Evolutionary conservation across 53 echinoderm and acorn worm genomes (phyloP), one percentile per base, ranked within the genome.

Genomic region (Luidia sarsii): DNA sequence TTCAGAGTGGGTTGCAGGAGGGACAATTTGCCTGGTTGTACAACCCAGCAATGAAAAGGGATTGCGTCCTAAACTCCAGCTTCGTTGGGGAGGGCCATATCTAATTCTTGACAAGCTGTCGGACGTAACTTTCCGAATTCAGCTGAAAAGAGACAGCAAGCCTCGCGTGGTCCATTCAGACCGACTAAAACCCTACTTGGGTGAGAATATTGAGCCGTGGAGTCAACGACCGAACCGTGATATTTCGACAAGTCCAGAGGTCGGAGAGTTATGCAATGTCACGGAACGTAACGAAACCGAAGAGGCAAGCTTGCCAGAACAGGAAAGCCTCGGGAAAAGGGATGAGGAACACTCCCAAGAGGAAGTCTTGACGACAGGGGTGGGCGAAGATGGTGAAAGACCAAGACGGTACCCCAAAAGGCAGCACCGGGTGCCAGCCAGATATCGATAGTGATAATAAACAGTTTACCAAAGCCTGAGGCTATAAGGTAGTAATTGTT

Each of bases 121-220:
- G 19, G 59, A 57, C 15, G 59, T 57, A 57, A 57, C 59, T 8
- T 57, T 36, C 39, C 29, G 65, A 35, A 23, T 65, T 7, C 65
- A 65, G 65, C 65, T 65, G 65, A 65, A 35, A 11, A 38, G 65
- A 39, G 65, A 39, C 65, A 64, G 65, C 37, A 64, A 64, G n/a
- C 65, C 65, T 65, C 65, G 39, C 18, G 37, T 65, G 36, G 38
- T 65, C 15, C 39, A 65, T 65, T 35, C 65, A 38, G 65, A 65
- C 37, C 38, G 65, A 22, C 23, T 65, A 15, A 65, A 65, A 14
- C 65, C 65, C 65, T 65, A 38, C 39, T 39, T 1, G 23, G 65
- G 39, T 19, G 39, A 65, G 38, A 32, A 37, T 35, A 65, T 65
- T 36, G 65, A 64, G 65, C 65, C 6, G 37, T 64, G 38, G 65